Percentiles rank a stretch among this genome's conserved stretches.
Conservation (phyloP, 1,140 invertebrate genomes). For the Pogonomyrmex barbatus region DNA sequence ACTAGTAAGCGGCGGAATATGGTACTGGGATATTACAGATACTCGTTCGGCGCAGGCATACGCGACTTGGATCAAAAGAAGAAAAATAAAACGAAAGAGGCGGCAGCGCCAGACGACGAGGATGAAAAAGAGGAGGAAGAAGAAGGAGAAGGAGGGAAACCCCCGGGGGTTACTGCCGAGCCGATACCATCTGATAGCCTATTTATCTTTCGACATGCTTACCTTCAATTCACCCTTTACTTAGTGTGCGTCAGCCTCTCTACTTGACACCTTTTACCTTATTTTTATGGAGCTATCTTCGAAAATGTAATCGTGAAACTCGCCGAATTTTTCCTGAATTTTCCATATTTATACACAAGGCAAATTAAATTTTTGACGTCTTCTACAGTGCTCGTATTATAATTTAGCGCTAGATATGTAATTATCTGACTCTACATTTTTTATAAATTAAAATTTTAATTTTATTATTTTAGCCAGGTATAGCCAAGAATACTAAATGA, state of each 20-base stretch:
- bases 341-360: not conserved
- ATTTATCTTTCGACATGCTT: constrained; percentile 73
- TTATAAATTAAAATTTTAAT: not conserved
- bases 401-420: not conserved
- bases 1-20: constrained; percentile 46
- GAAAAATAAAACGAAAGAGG: constrained; percentile 35
- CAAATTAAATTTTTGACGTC: not conserved
- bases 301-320: constrained; percentile 27
- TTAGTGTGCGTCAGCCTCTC: constrained; percentile 62
- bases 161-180: constrained; percentile 58
- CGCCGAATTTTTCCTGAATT: not conserved
- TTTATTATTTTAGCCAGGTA: not conserved
- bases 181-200: constrained; percentile 74
- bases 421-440: not conserved
- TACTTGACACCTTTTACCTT: constrained; percentile 65
- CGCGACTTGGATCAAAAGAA: constrained; percentile 26
- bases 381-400: not conserved
- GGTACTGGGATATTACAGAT: constrained; percentile 65
- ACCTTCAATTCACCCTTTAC: constrained; percentile 62
- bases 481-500: not conserved
- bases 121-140: constrained; percentile 5
- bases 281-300: constrained; percentile 46
- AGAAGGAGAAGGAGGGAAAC: not conserved
- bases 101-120: constrained; percentile 5
- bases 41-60: constrained; percentile 50